Percentiles rank a stretch among this genome's conserved stretches.
These are phyloP conservation scores for Drosophila algonquin DNA, from an alignment of 2,888 invertebrate species.

Conservation along the genomic window DNA sequence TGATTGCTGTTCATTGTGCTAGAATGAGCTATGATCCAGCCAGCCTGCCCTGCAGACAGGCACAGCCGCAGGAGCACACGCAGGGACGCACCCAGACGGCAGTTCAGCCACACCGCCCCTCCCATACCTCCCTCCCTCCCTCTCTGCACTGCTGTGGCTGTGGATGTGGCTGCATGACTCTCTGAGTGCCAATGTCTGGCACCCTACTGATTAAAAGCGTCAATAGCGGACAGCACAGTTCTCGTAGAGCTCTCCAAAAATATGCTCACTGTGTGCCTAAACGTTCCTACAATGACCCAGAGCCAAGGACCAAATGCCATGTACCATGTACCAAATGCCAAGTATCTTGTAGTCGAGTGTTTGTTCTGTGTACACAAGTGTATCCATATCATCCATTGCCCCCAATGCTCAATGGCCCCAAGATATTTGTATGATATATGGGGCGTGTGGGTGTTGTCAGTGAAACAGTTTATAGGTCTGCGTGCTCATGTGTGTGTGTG, in stretches of 20 bases:
- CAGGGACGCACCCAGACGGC: slow-evolving; percentile 6
- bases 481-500: slow-evolving; percentile 9
- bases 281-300: not conserved
- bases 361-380: not conserved
- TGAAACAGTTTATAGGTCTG: slow-evolving; percentile 28
- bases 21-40: slow-evolving; percentile 5
- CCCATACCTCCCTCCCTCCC: not conserved
- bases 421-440: slow-evolving; percentile 45
- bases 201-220: slow-evolving; percentile 22
- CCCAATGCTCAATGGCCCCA: slow-evolving; percentile 27
- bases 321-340: not conserved
- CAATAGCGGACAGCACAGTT: not conserved
- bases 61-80: not conserved
- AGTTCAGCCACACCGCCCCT: slow-evolving; percentile 11
- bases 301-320: no score
- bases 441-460: slow-evolving; percentile 3
- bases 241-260: not conserved
- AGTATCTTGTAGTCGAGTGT: slow-evolving; percentile 18
- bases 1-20: slow-evolving; percentile 42
- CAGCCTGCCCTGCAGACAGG: not conserved
- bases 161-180: no score
- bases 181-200: slow-evolving; percentile 16
- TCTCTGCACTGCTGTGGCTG: no score
- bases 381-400: not conserved
- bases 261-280: not conserved